Percentiles rank a stretch among this genome's conserved stretches.
Conservation (phyloP, 2,888 invertebrate genomes). For the Melanostoma scalare region DNA sequence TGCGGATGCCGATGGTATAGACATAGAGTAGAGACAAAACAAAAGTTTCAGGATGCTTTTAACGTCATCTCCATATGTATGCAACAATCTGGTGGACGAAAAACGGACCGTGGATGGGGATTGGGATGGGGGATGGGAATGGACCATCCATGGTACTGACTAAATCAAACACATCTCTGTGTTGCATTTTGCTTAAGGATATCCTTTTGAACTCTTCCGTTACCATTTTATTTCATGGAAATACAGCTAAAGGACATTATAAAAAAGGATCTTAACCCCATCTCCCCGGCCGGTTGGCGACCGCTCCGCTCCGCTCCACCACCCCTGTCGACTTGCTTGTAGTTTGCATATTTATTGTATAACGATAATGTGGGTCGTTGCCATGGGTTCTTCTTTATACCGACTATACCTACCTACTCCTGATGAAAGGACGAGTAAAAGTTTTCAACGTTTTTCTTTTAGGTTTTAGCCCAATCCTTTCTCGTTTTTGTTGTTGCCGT, state of each 20-base stretch:
- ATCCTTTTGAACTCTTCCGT: slow-evolving; percentile 70
- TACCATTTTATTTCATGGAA: slow-evolving; percentile 62
- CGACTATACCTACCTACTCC: slow-evolving; percentile 22
- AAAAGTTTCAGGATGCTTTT: slow-evolving; percentile 71
- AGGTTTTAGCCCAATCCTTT: slow-evolving; percentile 40
- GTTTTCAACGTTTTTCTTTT: slow-evolving; percentile 69
- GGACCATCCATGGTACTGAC: slow-evolving; percentile 25
- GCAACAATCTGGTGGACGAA: slow-evolving; percentile 38
- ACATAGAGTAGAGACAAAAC: slow-evolving; percentile 60
- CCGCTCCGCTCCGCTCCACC: too few relatives aligned
- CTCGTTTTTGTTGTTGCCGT: not conserved
- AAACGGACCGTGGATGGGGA: not conserved
- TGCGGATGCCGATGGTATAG: slow-evolving; percentile 51
- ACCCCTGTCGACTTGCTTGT: slow-evolving; percentile 36
- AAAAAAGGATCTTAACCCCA: slow-evolving; percentile 5
- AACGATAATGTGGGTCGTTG: slow-evolving; percentile 70
- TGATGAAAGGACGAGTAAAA: slow-evolving; percentile 71
- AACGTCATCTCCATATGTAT: slow-evolving; percentile 70
- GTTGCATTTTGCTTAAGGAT: slow-evolving; percentile 71
- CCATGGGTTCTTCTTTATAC: slow-evolving; percentile 62
- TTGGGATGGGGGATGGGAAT: not conserved
- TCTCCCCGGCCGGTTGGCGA: not conserved
- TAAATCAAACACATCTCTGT: slow-evolving; percentile 70
- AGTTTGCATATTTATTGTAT: slow-evolving; percentile 72
- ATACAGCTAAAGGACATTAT: slow-evolving; percentile 34